phyloP scores from a whole-genome alignment of 2,113 vertebrate species.

The Phalacrocorax carbo region DNA sequence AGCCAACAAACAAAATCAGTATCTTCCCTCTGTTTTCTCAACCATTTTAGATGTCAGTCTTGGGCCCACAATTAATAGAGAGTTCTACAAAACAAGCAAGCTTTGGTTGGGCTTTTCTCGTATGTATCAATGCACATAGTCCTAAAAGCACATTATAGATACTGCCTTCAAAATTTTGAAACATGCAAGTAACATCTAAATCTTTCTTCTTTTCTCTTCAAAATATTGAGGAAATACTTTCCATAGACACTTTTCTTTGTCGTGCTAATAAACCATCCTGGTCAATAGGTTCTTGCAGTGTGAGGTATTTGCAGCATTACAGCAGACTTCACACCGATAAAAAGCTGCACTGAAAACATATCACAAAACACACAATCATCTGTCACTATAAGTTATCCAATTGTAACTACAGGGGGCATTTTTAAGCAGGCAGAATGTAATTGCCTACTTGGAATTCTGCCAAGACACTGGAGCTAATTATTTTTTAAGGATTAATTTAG shows the following conservation, averaged over 20 bases:
- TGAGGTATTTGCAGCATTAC: not conserved
- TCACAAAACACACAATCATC: conserved; percentile 16
- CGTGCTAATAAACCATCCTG: not conserved
- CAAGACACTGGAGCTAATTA: conserved; percentile 42
- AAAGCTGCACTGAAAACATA: not conserved
- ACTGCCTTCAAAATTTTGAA: not conserved
- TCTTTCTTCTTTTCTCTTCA: not conserved
- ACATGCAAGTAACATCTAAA: not conserved
- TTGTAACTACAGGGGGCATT: conserved; percentile 13
- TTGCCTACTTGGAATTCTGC: conserved; percentile 29
- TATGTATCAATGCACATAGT: not conserved
- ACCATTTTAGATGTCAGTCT: not conserved
- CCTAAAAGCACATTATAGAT: not conserved
- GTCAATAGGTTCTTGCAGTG: not conserved
- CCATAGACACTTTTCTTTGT: not conserved
- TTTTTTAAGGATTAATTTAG: conserved; percentile 49
- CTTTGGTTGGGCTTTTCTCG: not conserved
- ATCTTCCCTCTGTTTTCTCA: not conserved
- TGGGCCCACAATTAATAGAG: not conserved
- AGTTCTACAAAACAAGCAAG: not conserved
- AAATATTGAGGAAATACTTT: not conserved
- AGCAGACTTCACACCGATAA: not conserved
- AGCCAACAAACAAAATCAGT: not conserved
- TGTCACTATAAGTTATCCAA: conserved; percentile 30
- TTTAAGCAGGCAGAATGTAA: conserved; percentile 42